Conservation (phyloP, 2,888 invertebrate genomes). For the Neria commutata region DNA sequence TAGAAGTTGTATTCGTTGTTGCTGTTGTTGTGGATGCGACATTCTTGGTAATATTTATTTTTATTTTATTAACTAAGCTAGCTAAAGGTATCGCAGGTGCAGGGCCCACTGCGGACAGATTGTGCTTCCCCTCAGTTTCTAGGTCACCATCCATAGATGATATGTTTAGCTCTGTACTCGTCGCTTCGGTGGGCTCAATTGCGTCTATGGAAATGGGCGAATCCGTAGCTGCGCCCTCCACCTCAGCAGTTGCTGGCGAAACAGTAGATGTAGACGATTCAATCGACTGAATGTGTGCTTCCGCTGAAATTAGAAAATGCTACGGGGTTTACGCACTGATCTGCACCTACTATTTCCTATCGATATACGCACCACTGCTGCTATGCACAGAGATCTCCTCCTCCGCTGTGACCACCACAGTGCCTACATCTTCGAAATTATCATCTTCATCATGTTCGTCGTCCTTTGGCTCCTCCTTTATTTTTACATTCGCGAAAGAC, state of each 20-base stretch:
- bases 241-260: slow-evolving; percentile 54
- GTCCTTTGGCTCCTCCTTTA: slow-evolving; percentile 76
- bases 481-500: slow-evolving; percentile 64
- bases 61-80: slow-evolving; percentile 68
- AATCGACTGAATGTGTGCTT: slow-evolving; percentile 56
- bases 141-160: slow-evolving; percentile 78
- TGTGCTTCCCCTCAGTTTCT: slow-evolving; percentile 67
- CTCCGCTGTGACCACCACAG: slow-evolving; percentile 51
- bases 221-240: too few relatives aligned
- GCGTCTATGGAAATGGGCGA: too few relatives aligned
- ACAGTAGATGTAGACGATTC: slow-evolving; percentile 46
- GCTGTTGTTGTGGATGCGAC: slow-evolving; percentile 59
- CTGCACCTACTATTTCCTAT: too few relatives aligned
- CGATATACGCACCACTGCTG: too few relatives aligned
- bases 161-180: slow-evolving; percentile 34
- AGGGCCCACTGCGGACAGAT: slow-evolving; percentile 58
- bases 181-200: too few relatives aligned
- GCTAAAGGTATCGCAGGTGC: slow-evolving; percentile 57
- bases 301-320: slow-evolving; percentile 46
- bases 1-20: slow-evolving; percentile 25
- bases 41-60: slow-evolving; percentile 82
- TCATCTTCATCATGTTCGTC: slow-evolving; percentile 64
- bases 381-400: slow-evolving; percentile 58
- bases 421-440: slow-evolving; percentile 62
- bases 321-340: too few relatives aligned